Evolutionary conservation across 2,797 vertebrate genomes (phyloP), one percentile per base, ranked within the genome.

Genomic region (Galaxias olidus): DNA sequence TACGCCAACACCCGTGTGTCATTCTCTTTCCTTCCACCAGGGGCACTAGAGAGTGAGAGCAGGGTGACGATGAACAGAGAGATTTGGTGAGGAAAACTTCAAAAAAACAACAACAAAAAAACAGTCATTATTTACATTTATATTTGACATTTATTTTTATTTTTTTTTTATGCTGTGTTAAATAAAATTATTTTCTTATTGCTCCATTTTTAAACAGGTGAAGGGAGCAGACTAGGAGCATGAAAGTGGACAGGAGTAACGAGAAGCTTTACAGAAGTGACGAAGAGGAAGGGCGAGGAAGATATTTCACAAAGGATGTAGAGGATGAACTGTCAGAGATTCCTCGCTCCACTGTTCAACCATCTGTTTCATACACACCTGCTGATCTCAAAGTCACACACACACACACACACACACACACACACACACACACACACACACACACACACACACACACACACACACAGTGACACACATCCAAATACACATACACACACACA

Each of bases 1-100:
- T 47, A 12, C 2, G 30, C 12, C 11, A 52, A 52, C 51, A n/a
- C 20, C 11, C 19, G 51, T 53, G 17, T 53, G 17, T 53, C 19
- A 53, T 12, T 47, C 12, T 66, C n/a, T 78, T 5, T 64, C 52
- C 75, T n/a, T 1, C 59, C 71, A 78, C 71, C 77, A 75, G 74
- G 82, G 82, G 48, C 83, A 83, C 42, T 83, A 59, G 63, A 18
- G 65, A 4, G 46, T 9, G 56, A 61, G 40, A 59, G 47, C 41
- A 0, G 43, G 15, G 17, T 4, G 19, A 12, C 41, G 45, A 14
- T 14, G 8, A 18, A 18, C 4, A 8, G 4, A 57, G 55, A 41
- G 10, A 10, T 14, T 55, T 41, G 30, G 11, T 13, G 41, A 55
- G 10, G 9, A 40, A n/a, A 55, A n/a, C 4, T 41, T 30, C 41